Conservation (phyloP, 64 coral and sea anemone genomes). For the Stichodactyla helianthus region DNA sequence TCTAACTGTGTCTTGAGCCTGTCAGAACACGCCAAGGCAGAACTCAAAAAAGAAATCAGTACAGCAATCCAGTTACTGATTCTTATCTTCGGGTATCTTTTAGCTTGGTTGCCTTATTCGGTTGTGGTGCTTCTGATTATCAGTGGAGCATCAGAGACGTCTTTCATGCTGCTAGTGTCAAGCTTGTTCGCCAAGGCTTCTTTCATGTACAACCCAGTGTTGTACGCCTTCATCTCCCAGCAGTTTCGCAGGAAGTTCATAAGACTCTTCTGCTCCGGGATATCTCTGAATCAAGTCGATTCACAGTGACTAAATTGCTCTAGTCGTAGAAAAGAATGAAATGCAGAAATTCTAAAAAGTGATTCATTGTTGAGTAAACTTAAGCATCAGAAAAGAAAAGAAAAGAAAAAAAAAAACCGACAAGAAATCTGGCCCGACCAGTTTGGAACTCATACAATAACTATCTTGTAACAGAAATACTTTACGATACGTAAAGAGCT, state of each 20-base stretch:
- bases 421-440: no score
- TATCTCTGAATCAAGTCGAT: not conserved
- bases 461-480: no score
- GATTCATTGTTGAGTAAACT: no score
- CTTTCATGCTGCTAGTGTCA: not conserved
- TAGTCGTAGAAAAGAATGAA: not conserved
- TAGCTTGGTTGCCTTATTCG: slow-evolving; percentile 42
- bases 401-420: no score
- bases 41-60: slow-evolving; percentile 15
- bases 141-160: not conserved
- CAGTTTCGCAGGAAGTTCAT: slow-evolving; percentile 32
- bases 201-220: slow-evolving; percentile 36
- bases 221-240: slow-evolving; percentile 36
- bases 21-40: not conserved
- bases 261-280: not conserved
- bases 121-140: slow-evolving; percentile 22
- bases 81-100: slow-evolving; percentile 25
- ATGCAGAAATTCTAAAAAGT: not conserved
- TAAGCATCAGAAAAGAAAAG: no score
- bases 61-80: slow-evolving; percentile 29
- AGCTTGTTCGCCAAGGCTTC: slow-evolving; percentile 40
- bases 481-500: no score
- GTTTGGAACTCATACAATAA: no score
- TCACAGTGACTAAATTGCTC: not conserved
- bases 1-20: slow-evolving; percentile 1